Conservation (phyloP, 2,797 vertebrate species). For the Enteromius argenteus region DNA sequence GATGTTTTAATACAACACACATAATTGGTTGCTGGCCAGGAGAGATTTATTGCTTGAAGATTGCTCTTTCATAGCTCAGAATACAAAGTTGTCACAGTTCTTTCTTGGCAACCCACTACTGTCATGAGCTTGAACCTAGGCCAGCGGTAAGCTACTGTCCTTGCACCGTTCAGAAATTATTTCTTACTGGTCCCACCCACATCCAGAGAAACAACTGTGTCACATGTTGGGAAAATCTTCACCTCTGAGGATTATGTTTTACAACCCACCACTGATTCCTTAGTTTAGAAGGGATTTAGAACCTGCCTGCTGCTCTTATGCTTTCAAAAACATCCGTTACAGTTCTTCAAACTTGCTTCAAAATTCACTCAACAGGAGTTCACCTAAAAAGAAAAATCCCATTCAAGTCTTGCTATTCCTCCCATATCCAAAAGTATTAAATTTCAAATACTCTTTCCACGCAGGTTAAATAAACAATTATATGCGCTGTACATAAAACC, state of each 20-base stretch:
- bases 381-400: not conserved
- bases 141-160: not conserved
- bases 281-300: not conserved
- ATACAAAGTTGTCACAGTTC: not conserved
- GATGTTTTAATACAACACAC: not conserved
- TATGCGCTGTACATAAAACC: not conserved
- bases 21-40: not conserved
- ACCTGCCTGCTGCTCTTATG: not conserved
- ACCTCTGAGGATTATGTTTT: not conserved
- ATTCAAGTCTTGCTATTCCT: not conserved
- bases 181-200: not conserved
- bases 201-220: not conserved
- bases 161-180: not conserved
- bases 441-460: conserved; percentile 2
- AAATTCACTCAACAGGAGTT: not conserved
- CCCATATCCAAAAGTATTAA: not conserved
- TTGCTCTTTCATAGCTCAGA: not conserved
- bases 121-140: not conserved
- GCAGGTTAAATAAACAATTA: conserved; percentile 22
- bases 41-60: not conserved
- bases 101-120: not conserved
- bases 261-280: not conserved
- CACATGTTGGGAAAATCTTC: not conserved
- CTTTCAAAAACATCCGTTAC: not conserved
- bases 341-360: not conserved